phyloP scores from a whole-genome alignment of 1,140 invertebrate genomes.

The Neodiprion pinetum region DNA sequence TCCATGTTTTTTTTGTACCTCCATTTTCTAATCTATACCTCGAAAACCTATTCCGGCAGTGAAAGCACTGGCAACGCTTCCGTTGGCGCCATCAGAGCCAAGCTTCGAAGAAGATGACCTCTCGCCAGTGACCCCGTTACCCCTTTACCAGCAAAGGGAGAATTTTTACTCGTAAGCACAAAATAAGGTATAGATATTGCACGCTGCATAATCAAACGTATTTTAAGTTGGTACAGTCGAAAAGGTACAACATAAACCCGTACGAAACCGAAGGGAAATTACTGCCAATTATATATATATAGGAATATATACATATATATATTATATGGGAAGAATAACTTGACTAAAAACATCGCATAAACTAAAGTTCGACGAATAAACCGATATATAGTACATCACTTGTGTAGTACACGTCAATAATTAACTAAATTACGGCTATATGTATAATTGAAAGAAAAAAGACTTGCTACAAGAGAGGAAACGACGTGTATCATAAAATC shows the following conservation, averaged over 20 bases:
- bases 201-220: too few relatives aligned
- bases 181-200: background rate
- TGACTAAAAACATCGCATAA: too few relatives aligned
- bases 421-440: background rate
- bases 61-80: slow-evolving; percentile 76
- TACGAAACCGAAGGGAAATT: background rate
- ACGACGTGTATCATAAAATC: background rate
- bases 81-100: slow-evolving; percentile 57
- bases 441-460: too few relatives aligned
- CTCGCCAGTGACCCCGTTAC: slow-evolving; percentile 72
- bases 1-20: slow-evolving; percentile 22
- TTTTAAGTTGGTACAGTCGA: too few relatives aligned
- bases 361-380: background rate
- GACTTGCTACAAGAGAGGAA: background rate
- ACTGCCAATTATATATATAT: background rate
- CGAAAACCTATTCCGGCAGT: slow-evolving; percentile 61
- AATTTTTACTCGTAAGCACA: slow-evolving; percentile 77
- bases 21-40: slow-evolving; percentile 21
- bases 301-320: background rate
- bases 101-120: slow-evolving; percentile 70
- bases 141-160: slow-evolving; percentile 84
- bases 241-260: too few relatives aligned
- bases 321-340: background rate
- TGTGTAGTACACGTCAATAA: background rate
- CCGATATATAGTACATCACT: background rate